These are phyloP conservation scores for Porites lutea DNA, from an alignment of 64 coral and sea anemone species.

Conservation along the genomic window DNA sequence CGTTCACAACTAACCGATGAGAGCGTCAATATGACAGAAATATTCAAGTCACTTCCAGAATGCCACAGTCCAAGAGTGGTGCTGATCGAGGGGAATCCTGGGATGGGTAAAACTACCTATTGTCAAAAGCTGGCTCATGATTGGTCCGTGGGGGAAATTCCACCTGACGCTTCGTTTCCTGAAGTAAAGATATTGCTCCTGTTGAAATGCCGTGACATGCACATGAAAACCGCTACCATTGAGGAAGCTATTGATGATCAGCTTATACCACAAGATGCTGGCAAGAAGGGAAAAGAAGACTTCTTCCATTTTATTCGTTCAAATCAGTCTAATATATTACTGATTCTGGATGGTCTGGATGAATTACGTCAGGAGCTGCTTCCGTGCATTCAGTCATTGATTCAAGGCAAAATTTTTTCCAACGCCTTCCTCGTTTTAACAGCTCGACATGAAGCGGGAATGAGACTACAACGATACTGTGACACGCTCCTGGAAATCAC, in stretches of 20 bases:
- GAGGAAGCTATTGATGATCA: slow-evolving; percentile 18
- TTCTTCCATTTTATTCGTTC: slow-evolving; percentile 5
- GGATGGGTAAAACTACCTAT: slow-evolving; percentile 29
- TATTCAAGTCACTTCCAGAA: slow-evolving; percentile 35
- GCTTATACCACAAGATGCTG: slow-evolving; percentile 20
- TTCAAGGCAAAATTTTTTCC: slow-evolving; percentile 9
- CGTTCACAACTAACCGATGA: not conserved
- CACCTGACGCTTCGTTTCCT: slow-evolving; percentile 5
- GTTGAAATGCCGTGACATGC: slow-evolving; percentile 55
- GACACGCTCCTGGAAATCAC: slow-evolving; percentile 22
- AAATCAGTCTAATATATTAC: slow-evolving; percentile 33
- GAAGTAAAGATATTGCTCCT: slow-evolving; percentile 30
- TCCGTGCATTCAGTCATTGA: not conserved
- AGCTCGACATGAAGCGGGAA: slow-evolving; percentile 17
- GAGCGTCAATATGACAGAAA: not conserved
- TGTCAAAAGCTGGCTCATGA: slow-evolving; percentile 53
- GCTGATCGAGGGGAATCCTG: slow-evolving; percentile 40
- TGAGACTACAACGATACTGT: not conserved
- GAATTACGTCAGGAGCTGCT: not conserved
- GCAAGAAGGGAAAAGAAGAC: not conserved
- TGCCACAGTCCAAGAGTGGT: slow-evolving; percentile 36
- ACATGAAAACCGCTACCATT: not conserved
- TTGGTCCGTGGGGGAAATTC: slow-evolving; percentile 33
- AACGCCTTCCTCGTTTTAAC: not conserved
- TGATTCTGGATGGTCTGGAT: slow-evolving; percentile 46